phyloP scores from a whole-genome alignment of 1,140 invertebrate species.

The Heliothis subflexa region DNA sequence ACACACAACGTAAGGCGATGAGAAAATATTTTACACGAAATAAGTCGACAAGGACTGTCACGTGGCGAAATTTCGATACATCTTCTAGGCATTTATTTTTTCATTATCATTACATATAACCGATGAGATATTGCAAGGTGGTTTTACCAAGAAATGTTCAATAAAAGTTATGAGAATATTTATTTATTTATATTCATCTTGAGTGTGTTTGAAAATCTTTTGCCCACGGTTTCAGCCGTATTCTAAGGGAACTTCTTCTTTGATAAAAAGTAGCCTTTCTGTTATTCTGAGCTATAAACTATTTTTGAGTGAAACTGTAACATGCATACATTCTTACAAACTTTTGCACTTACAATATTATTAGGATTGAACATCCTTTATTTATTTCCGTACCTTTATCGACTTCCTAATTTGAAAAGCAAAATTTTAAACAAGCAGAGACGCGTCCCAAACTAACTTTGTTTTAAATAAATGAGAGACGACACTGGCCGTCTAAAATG shows the following conservation, averaged over 20 bases:
- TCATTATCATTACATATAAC: conserved; percentile 7
- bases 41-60: background rate
- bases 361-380: background rate
- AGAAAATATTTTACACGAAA: conserved; percentile 25
- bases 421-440: conserved; percentile 6
- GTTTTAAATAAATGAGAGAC: conserved; percentile 46
- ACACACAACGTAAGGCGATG: background rate
- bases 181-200: too few relatives aligned
- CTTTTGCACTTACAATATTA: too few relatives aligned
- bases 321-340: too few relatives aligned
- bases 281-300: too few relatives aligned
- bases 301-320: too few relatives aligned
- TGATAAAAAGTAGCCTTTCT: too few relatives aligned
- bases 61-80: conserved; percentile 10
- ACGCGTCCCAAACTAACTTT: conserved; percentile 23
- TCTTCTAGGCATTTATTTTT: conserved; percentile 6
- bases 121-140: background rate
- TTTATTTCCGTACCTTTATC: background rate
- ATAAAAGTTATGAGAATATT: background rate
- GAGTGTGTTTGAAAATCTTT: too few relatives aligned
- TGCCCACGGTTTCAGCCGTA: too few relatives aligned
- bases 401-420: conserved; percentile 5
- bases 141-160: background rate
- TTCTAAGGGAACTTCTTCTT: too few relatives aligned
- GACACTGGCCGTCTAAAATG: conserved; percentile 46